Evolutionary conservation across 2,888 invertebrate genomes (phyloP).

Genomic region (Drosophila yooni): DNA sequence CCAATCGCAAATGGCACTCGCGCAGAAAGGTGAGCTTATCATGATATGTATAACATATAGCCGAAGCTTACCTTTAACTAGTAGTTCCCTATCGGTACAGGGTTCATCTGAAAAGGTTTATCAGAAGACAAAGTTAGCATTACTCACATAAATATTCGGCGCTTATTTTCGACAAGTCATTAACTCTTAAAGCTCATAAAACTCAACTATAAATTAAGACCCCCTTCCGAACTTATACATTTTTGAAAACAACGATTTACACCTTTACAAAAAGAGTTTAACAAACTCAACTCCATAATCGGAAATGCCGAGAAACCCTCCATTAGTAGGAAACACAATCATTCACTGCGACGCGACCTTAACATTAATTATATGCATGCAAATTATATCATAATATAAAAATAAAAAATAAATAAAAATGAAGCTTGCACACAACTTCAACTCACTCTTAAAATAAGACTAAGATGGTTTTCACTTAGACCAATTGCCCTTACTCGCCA

Average conservation of each 20-base stretch:
- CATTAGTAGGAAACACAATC: neutral
- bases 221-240: neutral
- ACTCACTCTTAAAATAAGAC: neutral
- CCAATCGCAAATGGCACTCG: slow-evolving; percentile 87
- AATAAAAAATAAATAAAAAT: neutral
- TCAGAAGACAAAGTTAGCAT: neutral
- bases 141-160: neutral
- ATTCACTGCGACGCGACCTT: neutral
- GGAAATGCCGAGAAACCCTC: neutral
- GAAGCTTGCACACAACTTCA: neutral
- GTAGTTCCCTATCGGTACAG: neutral
- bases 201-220: neutral
- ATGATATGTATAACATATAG: neutral
- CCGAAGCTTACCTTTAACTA: neutral
- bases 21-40: slow-evolving; percentile 86
- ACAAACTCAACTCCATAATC: neutral
- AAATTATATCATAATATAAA: neutral
- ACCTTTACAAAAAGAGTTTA: neutral
- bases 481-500: neutral
- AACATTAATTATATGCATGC: neutral
- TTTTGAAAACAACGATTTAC: neutral
- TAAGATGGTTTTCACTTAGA: neutral
- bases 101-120: neutral
- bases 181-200: neutral
- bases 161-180: neutral